These are phyloP conservation scores for Ptilodon capucinus DNA, from an alignment of 2,888 invertebrate genomes.

Conservation along the genomic window DNA sequence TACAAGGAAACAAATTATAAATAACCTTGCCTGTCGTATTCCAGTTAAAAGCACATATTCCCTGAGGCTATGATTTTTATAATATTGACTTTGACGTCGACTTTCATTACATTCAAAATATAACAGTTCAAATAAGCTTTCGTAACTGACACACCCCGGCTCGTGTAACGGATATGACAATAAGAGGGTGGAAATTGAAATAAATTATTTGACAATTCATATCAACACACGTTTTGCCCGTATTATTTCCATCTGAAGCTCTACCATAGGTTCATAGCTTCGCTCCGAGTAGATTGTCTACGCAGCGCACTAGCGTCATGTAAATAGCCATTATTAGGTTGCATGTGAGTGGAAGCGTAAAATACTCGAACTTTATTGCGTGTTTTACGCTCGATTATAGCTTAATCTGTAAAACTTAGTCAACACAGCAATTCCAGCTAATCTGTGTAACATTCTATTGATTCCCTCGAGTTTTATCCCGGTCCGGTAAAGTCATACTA, in stretches of 20 bases:
- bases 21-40: not conserved
- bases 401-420: too few species aligned
- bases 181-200: conserved; percentile 50
- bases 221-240: conserved; percentile 19
- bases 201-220: conserved; percentile 60
- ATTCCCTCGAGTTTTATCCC: not conserved
- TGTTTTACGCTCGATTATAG: too few species aligned
- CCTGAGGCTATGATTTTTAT: not conserved
- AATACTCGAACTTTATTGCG: too few species aligned
- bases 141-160: conserved; percentile 23
- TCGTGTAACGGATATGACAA: conserved; percentile 44
- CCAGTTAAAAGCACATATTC: not conserved
- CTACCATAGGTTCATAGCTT: too few species aligned
- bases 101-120: conserved; percentile 1
- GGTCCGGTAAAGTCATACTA: conserved; percentile 42
- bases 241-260: conserved; percentile 33
- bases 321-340: too few species aligned
- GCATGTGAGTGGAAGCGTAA: too few species aligned
- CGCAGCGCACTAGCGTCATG: too few species aligned
- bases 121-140: conserved; percentile 19
- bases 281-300: too few species aligned
- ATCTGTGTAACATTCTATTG: not conserved
- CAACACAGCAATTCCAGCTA: too few species aligned
- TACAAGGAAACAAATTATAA: not conserved
- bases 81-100: conserved; percentile 8